Evolutionary conservation across 2,113 vertebrate species (phyloP), one percentile per base, ranked within the genome.

Genomic region (Sus scrofa): DNA sequence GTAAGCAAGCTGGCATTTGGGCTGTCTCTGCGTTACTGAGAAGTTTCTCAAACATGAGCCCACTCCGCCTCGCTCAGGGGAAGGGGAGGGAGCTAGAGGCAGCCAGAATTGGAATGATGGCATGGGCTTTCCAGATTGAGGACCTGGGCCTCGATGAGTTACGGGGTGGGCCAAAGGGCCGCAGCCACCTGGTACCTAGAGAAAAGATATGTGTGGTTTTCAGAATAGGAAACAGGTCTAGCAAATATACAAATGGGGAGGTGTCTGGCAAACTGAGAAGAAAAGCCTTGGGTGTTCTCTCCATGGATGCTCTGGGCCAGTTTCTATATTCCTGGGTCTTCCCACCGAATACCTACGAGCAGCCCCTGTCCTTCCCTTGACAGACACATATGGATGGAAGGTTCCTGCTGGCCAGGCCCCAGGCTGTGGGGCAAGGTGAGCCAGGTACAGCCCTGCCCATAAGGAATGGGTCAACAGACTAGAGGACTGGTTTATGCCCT

Each of bases 1-100:
- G 12, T 13, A 3, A 67, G 65, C 3, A 1, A 30, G 73, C 1
- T 1, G 1, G 11, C 0, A 6, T 2, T 6, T 14, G 70, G 14
- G 37, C 9, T 8, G 0, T 7, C 37, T 63, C n/a, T 27, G 44
- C 27, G 0, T 8, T 24, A 19, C 24, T 6, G 8, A 62, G 14
- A 4, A 27, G 24, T 15, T 60, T 50, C 30, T 7, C 3, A 15
- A 1, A 6, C 1, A 8, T 19, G 32, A 26, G 11, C 27, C 65
- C n/a, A 30, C 62, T 24, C 0, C 0, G 54, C 30, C 60, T 75
- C 26, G 27, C 70, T 13, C 16, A 22, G 1, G 19, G 50, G 58
- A 44, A 24, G 19, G 37, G n/a, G 13, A 62, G 30, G 27, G 56
- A 15, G 62, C 16, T 11, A 7, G 30, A 30, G 63, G 83, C 14